These are phyloP conservation scores for Aphelenchoides besseyi DNA, from an alignment of 1,140 invertebrate genomes.

Conservation along the genomic window DNA sequence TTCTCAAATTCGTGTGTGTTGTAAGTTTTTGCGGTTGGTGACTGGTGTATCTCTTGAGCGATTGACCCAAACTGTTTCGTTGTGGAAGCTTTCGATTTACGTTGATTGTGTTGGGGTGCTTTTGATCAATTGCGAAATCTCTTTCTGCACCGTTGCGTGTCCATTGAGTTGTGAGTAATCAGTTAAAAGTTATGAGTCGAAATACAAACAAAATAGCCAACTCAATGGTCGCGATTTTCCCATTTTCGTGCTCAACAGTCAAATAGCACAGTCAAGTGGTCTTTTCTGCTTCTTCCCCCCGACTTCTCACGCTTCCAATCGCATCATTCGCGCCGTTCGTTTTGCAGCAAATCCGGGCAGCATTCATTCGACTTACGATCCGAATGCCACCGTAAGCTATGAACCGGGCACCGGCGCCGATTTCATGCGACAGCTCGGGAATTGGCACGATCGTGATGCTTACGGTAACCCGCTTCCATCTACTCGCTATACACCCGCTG, in stretches of 20 bases:
- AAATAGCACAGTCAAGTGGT: not conserved
- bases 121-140: too few species aligned
- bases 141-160: not conserved
- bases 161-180: not conserved
- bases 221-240: not conserved
- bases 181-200: not conserved
- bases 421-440: slow-evolving; percentile 3
- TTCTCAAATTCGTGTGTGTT: slow-evolving; percentile 4
- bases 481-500: not conserved
- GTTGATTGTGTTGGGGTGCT: not conserved
- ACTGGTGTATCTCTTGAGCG: not conserved
- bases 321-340: not conserved
- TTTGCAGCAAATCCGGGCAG: slow-evolving; percentile 15
- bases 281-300: not conserved
- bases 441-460: slow-evolving; percentile 20
- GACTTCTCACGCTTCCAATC: not conserved
- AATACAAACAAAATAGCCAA: not conserved
- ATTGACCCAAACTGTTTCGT: too few species aligned
- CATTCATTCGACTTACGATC: not conserved
- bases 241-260: not conserved
- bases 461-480: slow-evolving; percentile 4
- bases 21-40: not conserved
- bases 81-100: not conserved
- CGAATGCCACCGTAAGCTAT: not conserved
- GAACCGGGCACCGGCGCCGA: slow-evolving; percentile 6